Base-by-base conservation (phyloP, 2,797 vertebrate species). In the Malurus leucopterus region DNA sequence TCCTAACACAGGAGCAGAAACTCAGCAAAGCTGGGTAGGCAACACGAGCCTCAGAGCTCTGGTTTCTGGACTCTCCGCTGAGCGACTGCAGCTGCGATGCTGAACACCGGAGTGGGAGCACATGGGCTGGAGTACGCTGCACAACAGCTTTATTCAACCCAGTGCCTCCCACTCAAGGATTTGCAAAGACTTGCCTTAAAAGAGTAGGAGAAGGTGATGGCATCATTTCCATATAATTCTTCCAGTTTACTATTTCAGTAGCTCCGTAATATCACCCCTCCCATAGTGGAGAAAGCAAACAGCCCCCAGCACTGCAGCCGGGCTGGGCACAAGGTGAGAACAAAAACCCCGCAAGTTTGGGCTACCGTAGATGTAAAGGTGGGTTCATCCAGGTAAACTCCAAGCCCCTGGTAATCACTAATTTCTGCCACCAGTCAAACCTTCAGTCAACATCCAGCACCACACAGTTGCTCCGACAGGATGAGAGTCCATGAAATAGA, bases 121-220 rank as follows among this genome's bases (percentile, higher is more conserved):
- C 90, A 75, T 19, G 58, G 71, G 82, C 73, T 17, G 80, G 82
- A 74, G 55, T 36, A 86, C 7, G 1, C 49, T 70, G 46, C 74
- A 46, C 68, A 88, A 76, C 24, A 3, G 57, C 57, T 53, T 92
- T 89, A 84, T 84, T 84, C 89, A 94, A 57, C 34, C 73, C 86
- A 58, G 2, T n/a, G 67, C 93, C 89, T 92, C 92, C 93, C 85
- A 94, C 93, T 88, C 80, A 36, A 1, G 7, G 62, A 91, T 90
- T 57, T 73, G 70, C 69, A 87, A 87, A 89, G 75, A 44, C 32
- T 87, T 86, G 89, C 79, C 73, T 93, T 72, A 29, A 67, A 91
- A 88, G 91, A 93, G 87, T 71, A 91, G 83, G 73, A 94, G 89
- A 92, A 87, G 67, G 86, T 51, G 73, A 88, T 67, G 92, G 83